A percentile compares a stretch with the other conserved stretches of the same genome.
Evolutionary conservation across 1,140 invertebrate species (phyloP).

Genomic region (Adelges cooleyi): DNA sequence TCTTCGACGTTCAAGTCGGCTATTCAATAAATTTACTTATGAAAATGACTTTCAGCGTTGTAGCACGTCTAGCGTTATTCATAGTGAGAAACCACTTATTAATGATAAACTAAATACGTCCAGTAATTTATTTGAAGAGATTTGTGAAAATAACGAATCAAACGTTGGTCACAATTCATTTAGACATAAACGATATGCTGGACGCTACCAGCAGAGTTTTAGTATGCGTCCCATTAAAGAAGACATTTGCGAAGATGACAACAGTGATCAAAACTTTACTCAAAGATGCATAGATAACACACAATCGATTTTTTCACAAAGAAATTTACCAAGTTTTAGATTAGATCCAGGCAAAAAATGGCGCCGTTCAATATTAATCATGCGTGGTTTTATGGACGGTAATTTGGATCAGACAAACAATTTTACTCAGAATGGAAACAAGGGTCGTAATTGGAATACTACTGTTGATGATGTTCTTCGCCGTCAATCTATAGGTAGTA

Average conservation of each 20-base stretch:
- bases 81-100: background rate
- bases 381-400: background rate
- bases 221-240: background rate
- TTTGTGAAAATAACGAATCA: background rate
- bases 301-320: background rate
- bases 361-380: slow-evolving; percentile 3
- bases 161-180: background rate
- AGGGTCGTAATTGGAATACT: slow-evolving; percentile 14
- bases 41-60: too few species aligned
- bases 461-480: slow-evolving; percentile 7
- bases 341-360: slow-evolving; percentile 17
- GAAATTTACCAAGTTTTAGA: background rate
- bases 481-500: slow-evolving; percentile 1
- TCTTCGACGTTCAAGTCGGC: too few species aligned
- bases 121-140: background rate
- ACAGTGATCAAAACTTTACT: background rate
- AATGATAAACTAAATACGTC: background rate
- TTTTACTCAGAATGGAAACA: background rate
- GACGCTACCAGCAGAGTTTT: background rate
- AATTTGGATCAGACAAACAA: background rate
- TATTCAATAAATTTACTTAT: too few species aligned
- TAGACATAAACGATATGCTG: slow-evolving; percentile 1
- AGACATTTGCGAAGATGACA: background rate
- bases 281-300: background rate
- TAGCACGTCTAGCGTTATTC: too few species aligned